A percentile compares a stretch with the other conserved stretches of the same genome.
These are phyloP conservation scores for Carabus problematicus DNA, from an alignment of 2,888 invertebrate genomes.

Conservation along the genomic window DNA sequence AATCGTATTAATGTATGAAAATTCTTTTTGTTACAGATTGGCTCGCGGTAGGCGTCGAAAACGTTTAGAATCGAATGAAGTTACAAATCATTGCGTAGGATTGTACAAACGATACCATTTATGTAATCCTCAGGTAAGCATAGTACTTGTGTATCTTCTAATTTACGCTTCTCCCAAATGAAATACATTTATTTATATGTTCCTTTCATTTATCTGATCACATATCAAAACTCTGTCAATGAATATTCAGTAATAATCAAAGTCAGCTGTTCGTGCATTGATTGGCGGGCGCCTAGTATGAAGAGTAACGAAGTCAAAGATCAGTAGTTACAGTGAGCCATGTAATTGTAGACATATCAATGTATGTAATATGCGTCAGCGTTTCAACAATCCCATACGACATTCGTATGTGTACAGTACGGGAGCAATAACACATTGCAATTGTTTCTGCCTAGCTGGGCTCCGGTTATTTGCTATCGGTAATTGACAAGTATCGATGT, in stretches of 20 bases:
- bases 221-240: too few species aligned
- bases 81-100: constrained; percentile 70
- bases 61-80: constrained; percentile 43
- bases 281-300: too few species aligned
- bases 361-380: background rate
- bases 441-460: background rate
- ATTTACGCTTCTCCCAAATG: too few species aligned
- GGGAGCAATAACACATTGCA: background rate
- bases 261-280: too few species aligned
- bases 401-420: background rate
- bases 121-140: constrained; percentile 78
- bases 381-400: background rate
- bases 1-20: background rate
- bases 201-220: too few species aligned
- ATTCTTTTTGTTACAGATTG: constrained; percentile 55
- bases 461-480: constrained; percentile 10
- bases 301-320: too few species aligned
- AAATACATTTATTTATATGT: too few species aligned
- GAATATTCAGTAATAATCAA: too few species aligned
- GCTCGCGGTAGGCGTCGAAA: constrained; percentile 52
- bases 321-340: too few species aligned
- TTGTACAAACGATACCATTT: constrained; percentile 78
- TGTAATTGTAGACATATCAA: background rate
- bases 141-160: too few species aligned
- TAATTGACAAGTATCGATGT: constrained; percentile 26